phyloP scores from a whole-genome alignment of 2,113 vertebrate genomes.

The Micromys minutus region DNA sequence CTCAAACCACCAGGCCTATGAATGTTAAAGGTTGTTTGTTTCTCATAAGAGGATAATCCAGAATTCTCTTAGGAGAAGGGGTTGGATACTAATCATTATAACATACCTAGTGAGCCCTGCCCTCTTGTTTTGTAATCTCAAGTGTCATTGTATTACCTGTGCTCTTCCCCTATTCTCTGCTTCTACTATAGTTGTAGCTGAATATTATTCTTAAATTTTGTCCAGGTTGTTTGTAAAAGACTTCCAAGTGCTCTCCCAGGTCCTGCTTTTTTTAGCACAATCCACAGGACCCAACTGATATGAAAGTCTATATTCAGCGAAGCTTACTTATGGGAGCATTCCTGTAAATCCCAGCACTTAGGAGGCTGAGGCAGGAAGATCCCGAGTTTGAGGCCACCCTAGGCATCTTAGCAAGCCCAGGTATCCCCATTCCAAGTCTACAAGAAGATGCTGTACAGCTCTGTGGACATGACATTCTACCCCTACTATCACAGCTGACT shows the following conservation, averaged over 20 bases:
- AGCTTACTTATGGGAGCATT: neutral
- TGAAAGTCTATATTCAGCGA: neutral
- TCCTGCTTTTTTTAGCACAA: neutral
- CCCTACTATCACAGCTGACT: too few relatives aligned
- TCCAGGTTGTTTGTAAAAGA: neutral
- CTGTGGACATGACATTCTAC: neutral
- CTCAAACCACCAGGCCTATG: neutral
- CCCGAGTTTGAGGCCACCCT: neutral
- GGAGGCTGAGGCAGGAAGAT: neutral
- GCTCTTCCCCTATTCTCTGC: neutral
- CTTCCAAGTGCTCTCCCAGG: neutral
- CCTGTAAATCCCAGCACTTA: neutral
- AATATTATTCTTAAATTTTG: neutral
- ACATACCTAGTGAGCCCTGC: accelerated
- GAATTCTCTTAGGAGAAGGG: neutral
- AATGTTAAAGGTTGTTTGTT: neutral
- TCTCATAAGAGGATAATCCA: neutral
- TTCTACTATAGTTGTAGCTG: neutral
- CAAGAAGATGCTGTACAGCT: neutral
- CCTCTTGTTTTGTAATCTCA: neutral
- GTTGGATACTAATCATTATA: neutral
- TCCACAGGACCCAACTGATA: neutral
- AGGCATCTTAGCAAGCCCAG: neutral
- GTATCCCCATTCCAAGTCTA: neutral
- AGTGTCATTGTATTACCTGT: neutral